phyloP scores from a whole-genome alignment of 2,113 vertebrate species.

The Cebus imitator region DNA sequence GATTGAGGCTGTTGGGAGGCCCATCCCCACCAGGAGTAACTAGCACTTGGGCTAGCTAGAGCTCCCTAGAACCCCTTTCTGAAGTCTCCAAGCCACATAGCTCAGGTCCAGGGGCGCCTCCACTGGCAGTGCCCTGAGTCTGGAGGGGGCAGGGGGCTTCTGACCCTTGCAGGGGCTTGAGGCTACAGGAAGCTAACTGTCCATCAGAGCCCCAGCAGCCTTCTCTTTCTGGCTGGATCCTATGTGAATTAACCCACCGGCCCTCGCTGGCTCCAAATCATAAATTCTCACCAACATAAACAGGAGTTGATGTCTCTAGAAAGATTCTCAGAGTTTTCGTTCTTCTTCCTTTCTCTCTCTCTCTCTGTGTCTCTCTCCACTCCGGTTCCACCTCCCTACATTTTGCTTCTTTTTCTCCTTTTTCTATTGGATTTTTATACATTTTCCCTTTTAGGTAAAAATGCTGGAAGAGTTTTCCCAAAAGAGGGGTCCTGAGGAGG shows the following conservation, averaged over 20 bases:
- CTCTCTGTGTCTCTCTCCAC: background rate
- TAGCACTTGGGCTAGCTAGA: background rate
- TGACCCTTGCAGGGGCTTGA: slow-evolving; percentile 41
- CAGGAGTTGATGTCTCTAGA: slow-evolving; percentile 80
- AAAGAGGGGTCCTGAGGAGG: background rate
- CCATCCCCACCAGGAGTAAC: background rate
- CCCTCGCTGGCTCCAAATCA: slow-evolving; percentile 69
- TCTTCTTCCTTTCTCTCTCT: slow-evolving; percentile 38
- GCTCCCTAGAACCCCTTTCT: slow-evolving; percentile 26
- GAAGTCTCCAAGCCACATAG: slow-evolving; percentile 13
- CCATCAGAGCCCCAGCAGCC: slow-evolving; percentile 30
- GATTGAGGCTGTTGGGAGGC: slow-evolving; percentile 3
- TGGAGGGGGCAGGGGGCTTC: slow-evolving; percentile 33
- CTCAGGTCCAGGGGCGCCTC: slow-evolving; percentile 52
- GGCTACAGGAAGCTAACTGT: slow-evolving; percentile 24
- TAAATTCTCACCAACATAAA: slow-evolving; percentile 82
- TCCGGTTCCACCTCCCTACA: background rate
- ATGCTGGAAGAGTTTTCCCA: slow-evolving; percentile 1
- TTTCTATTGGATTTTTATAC: slow-evolving; percentile 2
- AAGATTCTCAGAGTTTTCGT: slow-evolving; percentile 64
- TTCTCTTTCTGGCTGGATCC: slow-evolving; percentile 48
- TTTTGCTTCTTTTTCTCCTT: slow-evolving; percentile 1
- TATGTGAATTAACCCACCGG: slow-evolving; percentile 64
- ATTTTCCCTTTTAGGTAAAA: slow-evolving; percentile 42
- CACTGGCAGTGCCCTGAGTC: slow-evolving; percentile 23